These are phyloP conservation scores for Mandrillus leucophaeus DNA, from an alignment of 2,113 vertebrate species.

Conservation along the genomic window DNA sequence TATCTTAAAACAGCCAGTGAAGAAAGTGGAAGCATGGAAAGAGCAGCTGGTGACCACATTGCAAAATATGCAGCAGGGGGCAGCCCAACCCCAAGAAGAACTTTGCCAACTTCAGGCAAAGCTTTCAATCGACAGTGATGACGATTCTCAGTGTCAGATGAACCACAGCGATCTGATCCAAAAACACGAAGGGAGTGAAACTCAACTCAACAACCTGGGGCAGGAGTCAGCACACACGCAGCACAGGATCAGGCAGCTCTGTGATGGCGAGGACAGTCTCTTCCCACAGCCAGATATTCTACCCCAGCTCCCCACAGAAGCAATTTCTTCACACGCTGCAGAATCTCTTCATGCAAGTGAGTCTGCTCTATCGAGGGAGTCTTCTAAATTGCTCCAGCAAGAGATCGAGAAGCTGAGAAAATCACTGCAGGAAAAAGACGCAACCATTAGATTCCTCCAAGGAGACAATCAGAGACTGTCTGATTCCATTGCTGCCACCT, in stretches of 20 bases:
- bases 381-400: constrained; percentile 76
- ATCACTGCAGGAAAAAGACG: constrained; percentile 85
- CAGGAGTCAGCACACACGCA: constrained; percentile 90
- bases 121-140: constrained; percentile 88
- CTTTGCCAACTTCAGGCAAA: constrained; percentile 88
- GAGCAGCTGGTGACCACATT: constrained; percentile 89
- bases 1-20: constrained; percentile 89
- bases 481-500: constrained; percentile 84
- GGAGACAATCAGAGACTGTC: constrained; percentile 90
- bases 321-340: not conserved
- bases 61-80: constrained; percentile 93
- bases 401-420: constrained; percentile 82
- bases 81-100: constrained; percentile 91
- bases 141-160: constrained; percentile 88
- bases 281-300: constrained; percentile 85
- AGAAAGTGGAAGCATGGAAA: constrained; percentile 95
- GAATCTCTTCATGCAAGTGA: not conserved
- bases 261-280: constrained; percentile 87
- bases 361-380: constrained; percentile 50
- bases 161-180: constrained; percentile 89
- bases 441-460: constrained; percentile 87
- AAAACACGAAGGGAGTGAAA: constrained; percentile 91
- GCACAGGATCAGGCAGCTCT: constrained; percentile 89
- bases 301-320: not conserved
- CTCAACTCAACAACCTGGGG: constrained; percentile 86